These are phyloP conservation scores for Acronicta aceris DNA, from an alignment of 2,888 invertebrate species.

Conservation along the genomic window DNA sequence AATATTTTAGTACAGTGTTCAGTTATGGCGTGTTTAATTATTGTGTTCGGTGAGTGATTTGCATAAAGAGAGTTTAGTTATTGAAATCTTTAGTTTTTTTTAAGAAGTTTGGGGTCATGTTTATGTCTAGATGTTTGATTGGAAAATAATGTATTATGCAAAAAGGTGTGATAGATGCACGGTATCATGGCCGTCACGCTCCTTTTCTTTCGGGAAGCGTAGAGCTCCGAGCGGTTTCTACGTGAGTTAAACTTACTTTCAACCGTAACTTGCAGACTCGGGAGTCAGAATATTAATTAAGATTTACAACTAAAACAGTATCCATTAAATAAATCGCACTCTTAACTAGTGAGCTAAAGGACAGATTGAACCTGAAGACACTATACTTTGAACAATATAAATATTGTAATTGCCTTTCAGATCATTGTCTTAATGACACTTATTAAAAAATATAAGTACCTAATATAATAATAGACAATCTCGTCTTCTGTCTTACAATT, in stretches of 20 bases:
- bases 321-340: too few species aligned
- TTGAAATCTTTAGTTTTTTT: neutral
- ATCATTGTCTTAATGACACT: too few species aligned
- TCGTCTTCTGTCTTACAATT: too few species aligned
- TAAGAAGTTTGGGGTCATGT: neutral
- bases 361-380: too few species aligned
- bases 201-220: slow-evolving; percentile 22
- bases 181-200: slow-evolving; percentile 22
- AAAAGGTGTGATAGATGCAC: slow-evolving; percentile 4
- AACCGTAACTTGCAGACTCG: neutral
- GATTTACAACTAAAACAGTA: too few species aligned
- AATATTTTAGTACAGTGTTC: slow-evolving; percentile 43
- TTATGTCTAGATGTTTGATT: neutral
- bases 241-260: slow-evolving; percentile 28
- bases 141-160: neutral
- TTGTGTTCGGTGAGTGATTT: slow-evolving; percentile 52
- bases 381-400: too few species aligned
- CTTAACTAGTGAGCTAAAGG: too few species aligned
- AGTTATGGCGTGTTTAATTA: slow-evolving; percentile 44
- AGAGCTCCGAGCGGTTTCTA: slow-evolving; percentile 5
- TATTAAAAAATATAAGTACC: too few species aligned
- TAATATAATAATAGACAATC: too few species aligned
- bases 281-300: neutral
- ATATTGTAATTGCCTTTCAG: too few species aligned
- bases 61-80: slow-evolving; percentile 19